Conservation (phyloP, 2,888 invertebrate genomes). For the Ochropleura plecta region DNA sequence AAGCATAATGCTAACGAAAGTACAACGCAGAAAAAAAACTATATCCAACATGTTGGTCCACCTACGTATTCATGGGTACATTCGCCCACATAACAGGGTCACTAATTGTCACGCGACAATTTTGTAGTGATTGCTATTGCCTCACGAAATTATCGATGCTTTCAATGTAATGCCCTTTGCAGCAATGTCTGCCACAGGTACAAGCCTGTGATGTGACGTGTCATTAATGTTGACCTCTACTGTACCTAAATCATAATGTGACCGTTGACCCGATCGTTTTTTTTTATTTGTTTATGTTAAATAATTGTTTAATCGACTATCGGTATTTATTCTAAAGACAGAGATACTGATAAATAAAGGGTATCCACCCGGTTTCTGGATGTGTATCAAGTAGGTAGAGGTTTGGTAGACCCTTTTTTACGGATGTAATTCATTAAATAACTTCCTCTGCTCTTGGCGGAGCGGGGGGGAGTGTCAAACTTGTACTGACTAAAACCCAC, state of each 20-base stretch:
- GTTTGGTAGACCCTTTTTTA: background rate
- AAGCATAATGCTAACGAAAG: background rate
- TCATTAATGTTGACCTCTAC: slow-evolving; percentile 17
- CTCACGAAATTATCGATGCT: slow-evolving; percentile 16
- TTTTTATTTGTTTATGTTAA: background rate
- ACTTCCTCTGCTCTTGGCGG: too few species aligned
- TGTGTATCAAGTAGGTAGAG: background rate
- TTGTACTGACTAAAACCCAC: too few species aligned
- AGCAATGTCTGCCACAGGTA: too few species aligned
- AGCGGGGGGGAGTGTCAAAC: too few species aligned
- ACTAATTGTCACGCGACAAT: slow-evolving; percentile 20
- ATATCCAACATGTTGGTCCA: slow-evolving; percentile 23
- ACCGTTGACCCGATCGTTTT: background rate
- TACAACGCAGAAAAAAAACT: background rate
- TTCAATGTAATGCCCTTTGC: slow-evolving; percentile 13
- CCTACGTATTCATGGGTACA: slow-evolving; percentile 5
- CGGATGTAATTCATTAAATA: too few species aligned
- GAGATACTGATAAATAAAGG: background rate
- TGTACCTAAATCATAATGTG: slow-evolving; percentile 6
- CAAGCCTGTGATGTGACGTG: background rate
- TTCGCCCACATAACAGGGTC: background rate
- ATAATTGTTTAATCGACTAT: background rate
- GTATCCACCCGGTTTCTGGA: background rate
- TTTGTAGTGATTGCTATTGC: slow-evolving; percentile 46
- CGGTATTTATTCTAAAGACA: background rate